Evolutionary conservation across 2,888 invertebrate species (phyloP).

Genomic region (Leucozona laternaria): DNA sequence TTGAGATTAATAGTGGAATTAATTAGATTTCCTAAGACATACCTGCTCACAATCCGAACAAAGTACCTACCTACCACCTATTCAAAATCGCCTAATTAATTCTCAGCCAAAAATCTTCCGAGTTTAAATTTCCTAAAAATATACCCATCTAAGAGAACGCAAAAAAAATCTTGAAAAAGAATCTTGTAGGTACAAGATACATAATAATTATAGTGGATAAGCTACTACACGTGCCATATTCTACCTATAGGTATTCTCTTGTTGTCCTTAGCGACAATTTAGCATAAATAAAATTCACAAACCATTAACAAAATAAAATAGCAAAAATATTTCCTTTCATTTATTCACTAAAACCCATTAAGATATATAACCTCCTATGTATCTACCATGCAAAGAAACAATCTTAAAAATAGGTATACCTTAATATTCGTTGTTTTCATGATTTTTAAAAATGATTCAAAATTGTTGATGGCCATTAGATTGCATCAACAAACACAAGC

Average conservation of each 20-base stretch:
- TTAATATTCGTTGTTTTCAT: conserved; percentile 1
- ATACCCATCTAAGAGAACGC: neutral
- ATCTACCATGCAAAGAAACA: conserved; percentile 25
- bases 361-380: conserved; percentile 15
- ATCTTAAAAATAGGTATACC: conserved; percentile 5
- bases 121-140: neutral
- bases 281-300: conserved; percentile 11
- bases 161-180: neutral
- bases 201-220: neutral
- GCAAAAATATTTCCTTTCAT: conserved; percentile 10
- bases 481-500: conserved; percentile 57
- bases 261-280: neutral
- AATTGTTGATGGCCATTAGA: conserved; percentile 49
- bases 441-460: conserved; percentile 4
- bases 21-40: too few relatives aligned
- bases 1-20: too few relatives aligned
- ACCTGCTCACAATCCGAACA: too few relatives aligned
- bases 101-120: neutral
- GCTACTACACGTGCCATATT: conserved; percentile 1
- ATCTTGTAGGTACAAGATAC: neutral
- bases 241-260: neutral
- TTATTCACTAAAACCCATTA: conserved; percentile 21
- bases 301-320: neutral
- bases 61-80: too few relatives aligned
- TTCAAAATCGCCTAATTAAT: too few relatives aligned